Base-by-base conservation (phyloP, 2,797 vertebrate species). In the Sphenopsis melanotis region DNA sequence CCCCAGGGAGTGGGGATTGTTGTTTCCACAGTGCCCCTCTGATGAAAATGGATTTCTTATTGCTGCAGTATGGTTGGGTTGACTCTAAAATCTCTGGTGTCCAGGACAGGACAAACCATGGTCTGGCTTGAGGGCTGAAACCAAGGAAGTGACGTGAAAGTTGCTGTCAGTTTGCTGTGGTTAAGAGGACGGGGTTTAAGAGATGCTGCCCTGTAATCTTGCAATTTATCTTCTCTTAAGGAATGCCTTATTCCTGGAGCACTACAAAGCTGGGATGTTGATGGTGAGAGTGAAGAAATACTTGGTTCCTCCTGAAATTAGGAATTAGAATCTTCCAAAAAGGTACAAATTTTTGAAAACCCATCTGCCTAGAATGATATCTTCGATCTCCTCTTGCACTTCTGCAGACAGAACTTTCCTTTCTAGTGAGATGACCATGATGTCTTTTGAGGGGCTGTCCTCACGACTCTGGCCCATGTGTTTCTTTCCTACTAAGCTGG, bases 401-500 rank as follows among this genome's bases (percentile, higher is more conserved):
- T 53, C 39, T 75, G 18, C 39, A 76, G 19, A 23, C 17, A 44
- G 11, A 15, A 41, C 18, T 77, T 34, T 71, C 20, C 32, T 52
- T 64, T 68, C 23, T 41, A 22, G 23, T 27, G n/a, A 59, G 23
- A 17, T 74, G 46, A 42, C 20, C 21, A 37, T 10, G 23, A 10
- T 22, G 24, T 4, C 27, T 60, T 55, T 26, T 32, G 22, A 52
- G 16, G 9, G 12, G 29, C 56, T 64, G 15, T 57, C 26, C 36
- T 70, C 18, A 7, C 1, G 2, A 34, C 27, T n/a, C 10, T 15
- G 46, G 6, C 10, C 5, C 22, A 7, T 6, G 3, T 10, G 11
- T 32, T 69, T 27, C 52, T 60, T 34, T 36, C 29, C 34, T 61
- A 8, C 14, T 10, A 34, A 55, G 5, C 21, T 37, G n/a, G 13